These are phyloP conservation scores for Sanderia malayensis DNA, from an alignment of 30 jellyfish, hydroid and myxozoan genomes.

Conservation along the genomic window DNA sequence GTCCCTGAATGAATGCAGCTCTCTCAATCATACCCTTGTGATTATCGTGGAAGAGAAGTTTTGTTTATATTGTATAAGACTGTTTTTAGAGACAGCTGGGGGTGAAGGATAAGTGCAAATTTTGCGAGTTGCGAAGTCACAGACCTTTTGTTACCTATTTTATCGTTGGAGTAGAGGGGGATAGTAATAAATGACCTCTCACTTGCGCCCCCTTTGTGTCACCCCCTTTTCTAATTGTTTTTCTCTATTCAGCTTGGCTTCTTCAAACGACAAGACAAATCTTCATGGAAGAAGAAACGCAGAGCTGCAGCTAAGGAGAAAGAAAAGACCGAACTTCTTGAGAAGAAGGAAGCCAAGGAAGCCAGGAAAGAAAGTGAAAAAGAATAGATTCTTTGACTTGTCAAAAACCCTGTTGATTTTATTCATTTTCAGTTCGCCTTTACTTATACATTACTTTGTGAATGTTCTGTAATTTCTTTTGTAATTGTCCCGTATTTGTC, in stretches of 20 bases:
- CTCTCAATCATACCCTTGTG: background rate
- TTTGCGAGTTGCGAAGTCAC: background rate
- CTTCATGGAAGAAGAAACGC: constrained; percentile 24
- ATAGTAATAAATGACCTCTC: background rate
- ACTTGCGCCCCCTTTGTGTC: background rate
- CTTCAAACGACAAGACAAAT: constrained; percentile 65
- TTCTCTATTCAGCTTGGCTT: constrained; percentile 67
- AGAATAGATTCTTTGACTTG: constrained; percentile 4
- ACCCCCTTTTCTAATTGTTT: background rate
- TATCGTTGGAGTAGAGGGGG: background rate
- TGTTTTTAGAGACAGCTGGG: background rate
- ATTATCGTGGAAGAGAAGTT: too few relatives aligned
- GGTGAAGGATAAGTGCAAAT: background rate
- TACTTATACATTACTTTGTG: too few relatives aligned
- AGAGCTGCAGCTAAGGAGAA: constrained; percentile 22
- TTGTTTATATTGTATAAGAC: background rate
- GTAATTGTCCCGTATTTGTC: too few relatives aligned
- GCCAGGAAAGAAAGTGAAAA: constrained; percentile 27
- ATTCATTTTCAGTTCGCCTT: too few relatives aligned
- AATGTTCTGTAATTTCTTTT: too few relatives aligned
- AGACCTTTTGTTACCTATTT: too few relatives aligned
- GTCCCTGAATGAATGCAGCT: background rate
- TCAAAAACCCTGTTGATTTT: too few relatives aligned
- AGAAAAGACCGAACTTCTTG: constrained; percentile 38
- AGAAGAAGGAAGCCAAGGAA: constrained; percentile 27